A percentile compares a stretch with the other conserved stretches of the same genome.
Conservation (phyloP, 1,140 invertebrate species). For the Drosophila micromelanica region DNA sequence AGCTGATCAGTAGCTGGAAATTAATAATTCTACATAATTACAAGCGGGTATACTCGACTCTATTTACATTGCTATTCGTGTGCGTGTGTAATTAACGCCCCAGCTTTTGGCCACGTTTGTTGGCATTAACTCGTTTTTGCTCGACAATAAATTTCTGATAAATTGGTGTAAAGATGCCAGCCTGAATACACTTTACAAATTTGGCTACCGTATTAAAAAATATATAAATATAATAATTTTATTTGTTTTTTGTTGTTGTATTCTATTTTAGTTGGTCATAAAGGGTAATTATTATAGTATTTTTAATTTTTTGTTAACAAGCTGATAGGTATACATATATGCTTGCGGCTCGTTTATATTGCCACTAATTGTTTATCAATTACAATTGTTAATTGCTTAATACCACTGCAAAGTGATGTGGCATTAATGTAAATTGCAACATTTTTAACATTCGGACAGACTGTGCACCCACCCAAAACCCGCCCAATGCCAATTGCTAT, state of each 20-base stretch:
- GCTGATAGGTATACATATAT: background rate
- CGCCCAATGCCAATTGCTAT: background rate
- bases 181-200: conserved; percentile 4
- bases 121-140: conserved; percentile 17
- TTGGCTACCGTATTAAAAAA: conserved; percentile 8
- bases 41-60: background rate
- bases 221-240: no score
- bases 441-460: conserved; percentile 38
- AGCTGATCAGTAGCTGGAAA: background rate
- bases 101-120: background rate
- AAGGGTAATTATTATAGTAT: background rate
- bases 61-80: conserved; percentile 30
- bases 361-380: conserved; percentile 78
- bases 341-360: conserved; percentile 41
- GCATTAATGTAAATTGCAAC: conserved; percentile 43
- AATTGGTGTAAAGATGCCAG: conserved; percentile 1
- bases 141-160: background rate
- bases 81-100: conserved; percentile 22
- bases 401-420: conserved; percentile 63
- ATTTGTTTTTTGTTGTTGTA: no score
- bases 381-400: conserved; percentile 78
- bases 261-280: background rate
- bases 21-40: conserved; percentile 13
- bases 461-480: background rate
- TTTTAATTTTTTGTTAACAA: conserved; percentile 9